Evolutionary conservation across 2,888 invertebrate genomes (phyloP), one percentile per base, ranked within the genome.

Genomic region (Ptilodon capucinus): DNA sequence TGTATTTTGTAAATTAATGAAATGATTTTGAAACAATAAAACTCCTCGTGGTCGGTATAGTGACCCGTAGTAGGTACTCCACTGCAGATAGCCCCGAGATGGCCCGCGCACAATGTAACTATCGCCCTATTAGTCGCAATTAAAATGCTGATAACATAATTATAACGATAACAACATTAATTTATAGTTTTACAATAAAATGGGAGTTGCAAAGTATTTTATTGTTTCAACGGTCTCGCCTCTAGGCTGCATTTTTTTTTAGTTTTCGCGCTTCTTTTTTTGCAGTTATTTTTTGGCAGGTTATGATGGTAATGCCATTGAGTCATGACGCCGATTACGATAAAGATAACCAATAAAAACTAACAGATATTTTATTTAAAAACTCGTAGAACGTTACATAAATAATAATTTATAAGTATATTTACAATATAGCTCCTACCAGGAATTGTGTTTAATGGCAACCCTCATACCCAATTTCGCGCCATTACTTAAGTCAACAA

Each of bases 111-210:
- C 88, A 78, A 59, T 78, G 89, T 88, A 57, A 64, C 78, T 76
- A 85, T 85, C 84, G 54, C 40, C 51, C 67, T 77, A 88, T 89
- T 89, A 87, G 84, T 68, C 74, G 79, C 87, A 88, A 88, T 89
- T 88, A 87, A 74, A 70, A 58, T 51, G 40, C 38, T 56, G 81
- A 86, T 86, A 86, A 76, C 69, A 70, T 84, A 86, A 84, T 86
- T 84, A 80, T 64, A 51, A 55, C 48, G 80, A 82, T 83, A 80
- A 74, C 65, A 55, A 66, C 51, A 54, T 54, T 16, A 60, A 66
- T 58, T 60, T 62, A 68, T 53, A 57, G 53, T 53, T 61, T 66
- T 51, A 55, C 0, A 32, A 34, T 34, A 16, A 34, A 16, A 28
- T 28, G n/a, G 28, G n/a, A n/a, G n/a, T n/a, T n/a, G n/a, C n/a